These are phyloP conservation scores for Colletes gigas DNA, from an alignment of 1,140 invertebrate genomes.

Conservation along the genomic window DNA sequence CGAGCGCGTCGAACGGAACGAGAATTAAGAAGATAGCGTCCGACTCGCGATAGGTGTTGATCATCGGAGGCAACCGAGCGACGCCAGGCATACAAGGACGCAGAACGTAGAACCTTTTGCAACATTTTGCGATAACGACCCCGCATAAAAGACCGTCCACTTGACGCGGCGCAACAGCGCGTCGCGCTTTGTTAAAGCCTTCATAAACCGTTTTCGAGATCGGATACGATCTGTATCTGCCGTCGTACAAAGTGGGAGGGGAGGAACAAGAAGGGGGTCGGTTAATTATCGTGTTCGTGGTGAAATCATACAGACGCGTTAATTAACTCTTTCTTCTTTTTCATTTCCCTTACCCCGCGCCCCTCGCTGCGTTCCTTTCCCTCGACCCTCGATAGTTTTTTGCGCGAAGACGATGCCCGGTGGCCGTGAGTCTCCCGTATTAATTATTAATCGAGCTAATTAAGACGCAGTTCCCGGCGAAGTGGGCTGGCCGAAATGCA, in stretches of 20 bases:
- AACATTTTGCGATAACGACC: constrained; percentile 20
- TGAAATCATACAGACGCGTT: constrained; percentile 37
- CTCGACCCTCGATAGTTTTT: constrained; percentile 1
- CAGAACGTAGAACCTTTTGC: neutral
- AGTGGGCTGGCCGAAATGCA: neutral
- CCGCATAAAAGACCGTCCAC: constrained; percentile 22
- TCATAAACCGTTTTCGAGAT: constrained; percentile 24
- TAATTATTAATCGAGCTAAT: constrained; percentile 43
- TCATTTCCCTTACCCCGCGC: neutral
- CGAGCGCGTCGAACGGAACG: neutral
- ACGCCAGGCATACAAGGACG: constrained; percentile 6
- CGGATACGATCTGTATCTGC: neutral
- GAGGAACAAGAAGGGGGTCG: neutral
- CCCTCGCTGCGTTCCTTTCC: too few relatives aligned
- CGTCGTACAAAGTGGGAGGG: neutral
- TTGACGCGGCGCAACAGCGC: constrained; percentile 35
- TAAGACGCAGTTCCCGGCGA: constrained; percentile 16
- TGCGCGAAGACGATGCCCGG: neutral
- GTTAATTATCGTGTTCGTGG: constrained; percentile 41
- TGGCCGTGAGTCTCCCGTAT: constrained; percentile 10
- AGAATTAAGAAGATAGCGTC: neutral
- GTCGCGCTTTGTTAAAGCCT: constrained; percentile 37
- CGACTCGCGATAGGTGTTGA: neutral
- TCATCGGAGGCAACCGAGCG: constrained; percentile 21
- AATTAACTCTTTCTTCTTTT: constrained; percentile 34